Evolutionary conservation across 1,140 invertebrate genomes (phyloP).

Genomic region (Wasmannia auropunctata): DNA sequence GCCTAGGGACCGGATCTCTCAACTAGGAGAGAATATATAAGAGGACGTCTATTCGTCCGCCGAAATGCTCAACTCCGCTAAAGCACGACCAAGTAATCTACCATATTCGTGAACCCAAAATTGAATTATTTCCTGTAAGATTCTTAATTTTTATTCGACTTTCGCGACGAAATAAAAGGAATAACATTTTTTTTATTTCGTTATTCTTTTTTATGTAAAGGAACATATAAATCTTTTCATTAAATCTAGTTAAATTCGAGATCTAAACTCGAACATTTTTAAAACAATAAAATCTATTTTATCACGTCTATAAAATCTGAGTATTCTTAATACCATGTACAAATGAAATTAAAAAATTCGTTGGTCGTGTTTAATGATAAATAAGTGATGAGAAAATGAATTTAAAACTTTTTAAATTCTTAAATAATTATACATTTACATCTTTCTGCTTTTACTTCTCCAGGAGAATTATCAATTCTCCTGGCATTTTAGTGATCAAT

Average conservation of each 20-base stretch:
- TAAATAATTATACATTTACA: background rate
- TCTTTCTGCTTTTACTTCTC: background rate
- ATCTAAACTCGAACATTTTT: background rate
- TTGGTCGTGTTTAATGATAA: background rate
- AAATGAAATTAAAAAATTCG: background rate
- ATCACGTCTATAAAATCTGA: background rate
- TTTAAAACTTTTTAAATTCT: background rate
- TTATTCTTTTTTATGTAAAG: background rate
- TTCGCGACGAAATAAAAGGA: background rate
- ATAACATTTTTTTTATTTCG: background rate
- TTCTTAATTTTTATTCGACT: constrained; percentile 14
- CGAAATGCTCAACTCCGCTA: constrained; percentile 42
- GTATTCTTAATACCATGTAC: background rate
- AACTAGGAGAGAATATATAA: constrained; percentile 61
- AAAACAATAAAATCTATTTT: background rate
- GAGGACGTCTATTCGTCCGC: constrained; percentile 49
- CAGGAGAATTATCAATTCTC: constrained; percentile 1
- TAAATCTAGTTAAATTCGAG: background rate
- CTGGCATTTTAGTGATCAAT: background rate
- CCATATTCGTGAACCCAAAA: background rate
- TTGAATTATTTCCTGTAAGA: constrained; percentile 18
- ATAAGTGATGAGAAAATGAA: background rate
- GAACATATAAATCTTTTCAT: background rate
- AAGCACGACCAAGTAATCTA: constrained; percentile 18
- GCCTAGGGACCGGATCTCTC: constrained; percentile 63